A percentile compares a stretch with the other conserved stretches of the same genome.
Evolutionary conservation across 2,888 invertebrate genomes (phyloP).

Genomic region (Acanthosepion lycidas): DNA sequence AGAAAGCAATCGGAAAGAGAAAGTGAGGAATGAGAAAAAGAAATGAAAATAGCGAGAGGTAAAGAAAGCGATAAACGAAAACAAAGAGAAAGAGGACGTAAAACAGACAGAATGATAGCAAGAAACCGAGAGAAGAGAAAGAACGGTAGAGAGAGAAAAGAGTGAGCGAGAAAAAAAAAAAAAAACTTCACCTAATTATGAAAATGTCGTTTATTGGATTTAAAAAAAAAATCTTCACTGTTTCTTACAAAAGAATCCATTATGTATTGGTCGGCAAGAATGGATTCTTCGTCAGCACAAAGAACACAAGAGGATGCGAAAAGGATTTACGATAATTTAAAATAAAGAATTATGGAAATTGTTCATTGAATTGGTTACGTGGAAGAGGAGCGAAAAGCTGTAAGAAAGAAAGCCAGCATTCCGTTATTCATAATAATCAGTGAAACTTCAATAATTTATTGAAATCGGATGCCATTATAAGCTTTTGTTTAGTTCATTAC

Average conservation of each 20-base stretch:
- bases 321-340: neutral
- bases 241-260: neutral
- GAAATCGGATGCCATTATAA: neutral
- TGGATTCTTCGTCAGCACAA: neutral
- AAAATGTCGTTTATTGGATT: neutral
- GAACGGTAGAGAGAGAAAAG: too few species aligned
- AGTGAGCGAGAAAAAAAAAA: neutral
- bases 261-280: neutral
- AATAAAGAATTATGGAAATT: neutral
- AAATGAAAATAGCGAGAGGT: too few species aligned
- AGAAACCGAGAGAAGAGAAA: too few species aligned
- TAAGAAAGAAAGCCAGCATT: neutral
- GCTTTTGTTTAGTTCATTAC: constrained; percentile 14
- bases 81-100: too few species aligned
- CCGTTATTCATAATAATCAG: neutral
- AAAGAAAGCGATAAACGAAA: too few species aligned
- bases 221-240: neutral
- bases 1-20: neutral
- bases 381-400: neutral
- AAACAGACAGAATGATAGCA: too few species aligned
- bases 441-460: constrained; percentile 6
- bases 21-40: neutral
- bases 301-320: neutral
- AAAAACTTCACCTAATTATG: neutral
- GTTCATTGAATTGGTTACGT: neutral